These are phyloP conservation scores for Steatocranus sp. DNA, from an alignment of 2,797 vertebrate genomes.

Conservation along the genomic window DNA sequence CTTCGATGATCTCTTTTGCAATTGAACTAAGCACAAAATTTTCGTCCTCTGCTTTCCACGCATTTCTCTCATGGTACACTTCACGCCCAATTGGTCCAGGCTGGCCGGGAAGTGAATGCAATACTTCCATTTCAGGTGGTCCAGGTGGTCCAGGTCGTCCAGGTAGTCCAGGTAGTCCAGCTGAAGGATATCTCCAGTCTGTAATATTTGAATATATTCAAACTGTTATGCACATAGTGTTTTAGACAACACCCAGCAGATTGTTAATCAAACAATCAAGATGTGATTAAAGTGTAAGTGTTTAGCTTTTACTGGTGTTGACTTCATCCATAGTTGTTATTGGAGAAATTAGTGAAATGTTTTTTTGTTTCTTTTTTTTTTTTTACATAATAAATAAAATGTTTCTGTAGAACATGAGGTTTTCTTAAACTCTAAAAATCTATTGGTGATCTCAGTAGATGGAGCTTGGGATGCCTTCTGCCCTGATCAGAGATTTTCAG, in stretches of 20 bases:
- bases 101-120: fast-evolving
- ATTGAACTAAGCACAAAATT: fast-evolving
- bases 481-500: background rate
- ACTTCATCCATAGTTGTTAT: background rate
- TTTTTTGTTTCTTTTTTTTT: background rate
- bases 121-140: fast-evolving
- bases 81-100: fast-evolving
- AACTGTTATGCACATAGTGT: background rate
- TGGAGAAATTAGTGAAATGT: background rate
- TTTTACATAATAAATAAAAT: background rate
- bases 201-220: background rate
- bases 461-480: background rate
- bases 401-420: background rate
- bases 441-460: background rate
- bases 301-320: background rate
- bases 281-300: background rate
- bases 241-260: background rate
- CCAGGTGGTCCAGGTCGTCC: fast-evolving
- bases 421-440: background rate
- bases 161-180: fast-evolving
- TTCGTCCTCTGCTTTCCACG: fast-evolving
- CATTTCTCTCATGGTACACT: background rate
- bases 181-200: fast-evolving
- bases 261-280: background rate
- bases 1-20: background rate